These are phyloP conservation scores for Porphyrio hochstetteri DNA, from an alignment of 2,113 vertebrate species.

Conservation along the genomic window DNA sequence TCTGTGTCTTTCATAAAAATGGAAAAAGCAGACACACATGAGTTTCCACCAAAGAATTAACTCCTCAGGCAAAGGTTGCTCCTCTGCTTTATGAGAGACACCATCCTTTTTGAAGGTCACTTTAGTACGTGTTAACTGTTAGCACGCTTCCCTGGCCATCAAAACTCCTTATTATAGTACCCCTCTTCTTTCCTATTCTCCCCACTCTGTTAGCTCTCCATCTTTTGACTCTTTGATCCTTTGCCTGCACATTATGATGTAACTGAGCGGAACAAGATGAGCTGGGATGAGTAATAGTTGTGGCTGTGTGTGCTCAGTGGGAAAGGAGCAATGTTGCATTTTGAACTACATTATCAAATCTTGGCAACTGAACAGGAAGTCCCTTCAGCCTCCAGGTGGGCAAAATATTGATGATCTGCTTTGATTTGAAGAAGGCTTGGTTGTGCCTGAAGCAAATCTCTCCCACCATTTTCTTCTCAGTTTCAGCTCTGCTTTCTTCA, in stretches of 20 bases:
- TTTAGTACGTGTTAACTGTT: not conserved
- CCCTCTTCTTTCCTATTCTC: not conserved
- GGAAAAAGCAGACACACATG: not conserved
- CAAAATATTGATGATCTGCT: slow-evolving; percentile 19
- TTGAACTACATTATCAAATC: not conserved
- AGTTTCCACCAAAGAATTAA: not conserved
- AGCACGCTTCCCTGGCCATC: not conserved
- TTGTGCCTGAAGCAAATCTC: not conserved
- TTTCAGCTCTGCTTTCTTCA: slow-evolving; percentile 6
- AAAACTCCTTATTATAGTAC: not conserved
- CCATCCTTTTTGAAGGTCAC: not conserved
- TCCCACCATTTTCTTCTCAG: not conserved
- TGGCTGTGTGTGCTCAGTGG: not conserved
- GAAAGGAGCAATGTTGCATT: not conserved
- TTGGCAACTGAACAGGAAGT: not conserved
- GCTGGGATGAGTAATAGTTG: not conserved
- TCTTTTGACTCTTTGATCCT: not conserved
- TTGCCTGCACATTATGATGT: not conserved
- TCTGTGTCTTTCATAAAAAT: not conserved
- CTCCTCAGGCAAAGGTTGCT: not conserved
- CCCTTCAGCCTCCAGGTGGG: not conserved
- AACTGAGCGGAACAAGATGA: slow-evolving; percentile 32
- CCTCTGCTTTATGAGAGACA: not conserved
- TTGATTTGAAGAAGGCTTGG: not conserved
- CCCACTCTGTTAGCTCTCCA: not conserved